A percentile compares a stretch with the other conserved stretches of the same genome.
Evolutionary conservation across 35 echinoderm and acorn worm genomes (phyloP).

Genomic region (Apostichopus japonicus): DNA sequence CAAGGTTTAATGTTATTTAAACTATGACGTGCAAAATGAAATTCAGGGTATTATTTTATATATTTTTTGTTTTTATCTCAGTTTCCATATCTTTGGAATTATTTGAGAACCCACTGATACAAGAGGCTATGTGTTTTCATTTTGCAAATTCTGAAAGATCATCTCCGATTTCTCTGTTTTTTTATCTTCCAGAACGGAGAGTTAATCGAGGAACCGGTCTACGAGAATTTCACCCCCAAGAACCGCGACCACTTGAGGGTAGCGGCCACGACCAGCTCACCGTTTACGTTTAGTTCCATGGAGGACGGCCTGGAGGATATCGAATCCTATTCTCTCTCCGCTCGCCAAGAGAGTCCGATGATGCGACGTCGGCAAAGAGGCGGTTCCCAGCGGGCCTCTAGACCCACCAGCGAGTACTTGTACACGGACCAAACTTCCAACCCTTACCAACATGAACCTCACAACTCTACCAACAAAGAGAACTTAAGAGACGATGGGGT

Average conservation of each 20-base stretch:
- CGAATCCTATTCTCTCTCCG: slow-evolving; percentile 74
- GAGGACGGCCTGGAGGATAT: slow-evolving; percentile 86
- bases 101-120: no score
- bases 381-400: neutral
- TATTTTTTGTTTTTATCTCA: no score
- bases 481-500: slow-evolving; percentile 66
- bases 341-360: neutral
- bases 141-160: no score
- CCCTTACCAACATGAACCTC: neutral
- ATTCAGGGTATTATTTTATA: no score
- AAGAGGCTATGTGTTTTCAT: no score
- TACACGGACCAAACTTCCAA: slow-evolving; percentile 19
- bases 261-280: slow-evolving; percentile 77
- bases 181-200: slow-evolving; percentile 37
- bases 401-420: slow-evolving; percentile 21
- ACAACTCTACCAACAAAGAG: slow-evolving; percentile 49
- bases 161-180: neutral
- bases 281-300: slow-evolving; percentile 92
- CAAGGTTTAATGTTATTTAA: no score
- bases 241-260: slow-evolving; percentile 66
- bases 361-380: neutral
- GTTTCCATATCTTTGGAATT: no score
- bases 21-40: no score
- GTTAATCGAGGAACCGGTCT: slow-evolving; percentile 11
- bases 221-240: slow-evolving; percentile 36